Evolutionary conservation across 2,113 vertebrate genomes (phyloP).

Genomic region (Uria lomvia): DNA sequence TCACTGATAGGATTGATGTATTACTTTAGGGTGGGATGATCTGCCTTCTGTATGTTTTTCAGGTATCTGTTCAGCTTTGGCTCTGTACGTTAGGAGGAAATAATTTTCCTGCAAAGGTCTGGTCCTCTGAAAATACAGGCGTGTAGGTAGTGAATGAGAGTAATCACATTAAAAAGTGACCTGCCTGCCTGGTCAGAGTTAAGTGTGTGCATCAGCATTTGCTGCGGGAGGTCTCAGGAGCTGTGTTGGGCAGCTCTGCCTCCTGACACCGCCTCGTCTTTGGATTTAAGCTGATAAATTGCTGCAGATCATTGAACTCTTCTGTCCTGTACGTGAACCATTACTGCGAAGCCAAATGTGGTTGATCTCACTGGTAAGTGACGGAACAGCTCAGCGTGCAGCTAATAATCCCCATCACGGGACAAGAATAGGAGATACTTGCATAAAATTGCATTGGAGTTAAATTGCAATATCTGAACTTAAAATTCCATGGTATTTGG

Average conservation of each 20-base stretch:
- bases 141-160: not conserved
- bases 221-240: accelerated
- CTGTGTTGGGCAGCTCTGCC: not conserved
- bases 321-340: accelerated
- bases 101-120: not conserved
- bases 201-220: accelerated
- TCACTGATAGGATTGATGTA: not conserved
- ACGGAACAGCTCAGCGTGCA: not conserved
- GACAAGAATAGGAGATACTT: not conserved
- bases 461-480: not conserved
- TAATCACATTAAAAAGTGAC: not conserved
- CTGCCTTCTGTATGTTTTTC: not conserved
- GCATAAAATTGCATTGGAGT: too few relatives aligned
- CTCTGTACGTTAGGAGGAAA: not conserved
- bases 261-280: accelerated
- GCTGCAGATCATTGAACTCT: not conserved
- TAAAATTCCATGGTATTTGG: not conserved
- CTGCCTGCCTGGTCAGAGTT: not conserved
- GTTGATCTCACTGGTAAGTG: not conserved
- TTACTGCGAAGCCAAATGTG: accelerated
- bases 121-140: not conserved
- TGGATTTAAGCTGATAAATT: not conserved
- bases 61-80: not conserved
- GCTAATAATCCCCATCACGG: not conserved
- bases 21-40: not conserved